Evolutionary conservation across 2,797 vertebrate species (phyloP).

Genomic region (Acanthurus tractus): DNA sequence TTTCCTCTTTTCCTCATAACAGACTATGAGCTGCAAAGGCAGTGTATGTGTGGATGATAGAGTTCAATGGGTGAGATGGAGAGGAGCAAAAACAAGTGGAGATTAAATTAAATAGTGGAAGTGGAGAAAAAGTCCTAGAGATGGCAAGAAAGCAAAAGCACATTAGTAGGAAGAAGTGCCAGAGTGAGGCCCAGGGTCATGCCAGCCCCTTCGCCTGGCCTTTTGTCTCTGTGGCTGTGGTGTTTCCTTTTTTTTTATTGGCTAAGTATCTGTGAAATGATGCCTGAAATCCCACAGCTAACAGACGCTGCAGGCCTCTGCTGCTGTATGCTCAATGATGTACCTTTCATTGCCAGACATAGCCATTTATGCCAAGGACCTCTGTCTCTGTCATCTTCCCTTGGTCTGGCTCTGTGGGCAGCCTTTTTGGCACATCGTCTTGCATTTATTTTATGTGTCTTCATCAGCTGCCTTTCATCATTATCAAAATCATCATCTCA

Average conservation of each 20-base stretch:
- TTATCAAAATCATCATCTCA: conserved; percentile 24
- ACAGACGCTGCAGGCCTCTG: conserved; percentile 36
- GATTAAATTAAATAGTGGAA: conserved; percentile 19
- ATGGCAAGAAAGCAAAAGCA: conserved; percentile 24
- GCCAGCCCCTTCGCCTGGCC: conserved; percentile 33
- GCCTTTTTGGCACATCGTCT: conserved; percentile 50
- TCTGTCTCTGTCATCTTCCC: conserved; percentile 34
- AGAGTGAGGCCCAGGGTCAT: conserved; percentile 55
- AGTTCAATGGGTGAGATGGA: conserved; percentile 29
- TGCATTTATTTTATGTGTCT: conserved; percentile 60
- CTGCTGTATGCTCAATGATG: conserved; percentile 49
- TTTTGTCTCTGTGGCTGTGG: conserved; percentile 57
- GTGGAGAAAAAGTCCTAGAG: conserved; percentile 43
- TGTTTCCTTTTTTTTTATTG: conserved; percentile 66
- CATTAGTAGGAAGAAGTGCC: conserved; percentile 16
- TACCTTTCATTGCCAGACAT: conserved; percentile 45
- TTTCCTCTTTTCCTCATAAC: conserved; percentile 69
- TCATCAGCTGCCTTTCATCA: conserved; percentile 63
- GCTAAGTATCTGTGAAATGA: conserved; percentile 71
- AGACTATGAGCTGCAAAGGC: conserved; percentile 43
- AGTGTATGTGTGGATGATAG: conserved; percentile 2
- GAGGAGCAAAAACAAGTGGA: conserved; percentile 31
- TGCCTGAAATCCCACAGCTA: conserved; percentile 70
- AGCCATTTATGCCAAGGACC: conserved; percentile 50
- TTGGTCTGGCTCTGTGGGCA: conserved; percentile 38